phyloP scores from a whole-genome alignment of 2,113 vertebrate species.

The Hyla sarda region DNA sequence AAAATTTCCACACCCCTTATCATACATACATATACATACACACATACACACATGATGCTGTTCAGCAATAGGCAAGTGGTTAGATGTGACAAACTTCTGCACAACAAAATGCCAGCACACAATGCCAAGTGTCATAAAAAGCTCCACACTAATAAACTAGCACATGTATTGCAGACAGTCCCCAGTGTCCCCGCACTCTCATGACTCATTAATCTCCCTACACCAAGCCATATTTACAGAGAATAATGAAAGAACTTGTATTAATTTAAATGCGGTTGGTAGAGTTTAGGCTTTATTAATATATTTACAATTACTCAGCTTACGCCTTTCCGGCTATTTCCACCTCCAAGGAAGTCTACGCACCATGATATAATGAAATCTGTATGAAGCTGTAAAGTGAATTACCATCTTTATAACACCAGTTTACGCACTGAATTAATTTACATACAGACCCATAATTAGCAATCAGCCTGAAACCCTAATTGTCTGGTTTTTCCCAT shows the following conservation, averaged over 20 bases:
- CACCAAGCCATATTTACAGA: background rate
- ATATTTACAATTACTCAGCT: background rate
- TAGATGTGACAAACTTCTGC: background rate
- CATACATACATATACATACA: too few species aligned
- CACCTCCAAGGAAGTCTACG: background rate
- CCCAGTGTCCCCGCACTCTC: background rate
- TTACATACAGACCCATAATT: too few species aligned
- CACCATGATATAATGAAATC: background rate
- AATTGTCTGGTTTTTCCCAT: too few species aligned
- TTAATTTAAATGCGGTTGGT: background rate
- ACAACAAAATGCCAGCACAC: background rate
- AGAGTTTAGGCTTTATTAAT: background rate
- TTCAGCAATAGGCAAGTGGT: too few species aligned
- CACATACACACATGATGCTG: too few species aligned
- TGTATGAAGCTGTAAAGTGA: background rate
- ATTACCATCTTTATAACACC: too few species aligned
- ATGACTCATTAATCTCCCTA: constrained; percentile 2
- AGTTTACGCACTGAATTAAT: too few species aligned
- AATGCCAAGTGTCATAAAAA: background rate
- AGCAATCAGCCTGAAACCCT: too few species aligned
- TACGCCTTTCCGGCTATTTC: background rate
- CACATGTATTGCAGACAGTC: background rate
- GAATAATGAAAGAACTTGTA: background rate
- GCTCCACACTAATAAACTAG: background rate
- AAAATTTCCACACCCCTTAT: too few species aligned